phyloP scores from a whole-genome alignment of 2,113 vertebrate genomes.

The Stercorarius parasiticus region DNA sequence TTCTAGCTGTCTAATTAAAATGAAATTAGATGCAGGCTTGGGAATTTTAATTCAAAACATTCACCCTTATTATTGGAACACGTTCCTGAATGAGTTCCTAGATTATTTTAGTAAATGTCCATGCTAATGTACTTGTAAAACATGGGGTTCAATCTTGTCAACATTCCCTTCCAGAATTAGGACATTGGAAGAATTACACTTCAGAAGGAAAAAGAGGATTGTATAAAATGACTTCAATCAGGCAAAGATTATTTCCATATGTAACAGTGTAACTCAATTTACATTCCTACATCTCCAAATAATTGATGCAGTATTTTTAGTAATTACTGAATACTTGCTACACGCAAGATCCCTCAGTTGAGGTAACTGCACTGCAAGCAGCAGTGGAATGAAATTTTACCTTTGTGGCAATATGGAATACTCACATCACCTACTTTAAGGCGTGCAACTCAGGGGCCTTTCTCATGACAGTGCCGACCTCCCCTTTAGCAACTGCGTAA shows the following conservation, averaged over 20 bases:
- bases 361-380: background rate
- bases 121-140: conserved; percentile 1
- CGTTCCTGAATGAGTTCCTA: background rate
- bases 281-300: background rate
- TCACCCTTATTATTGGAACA: background rate
- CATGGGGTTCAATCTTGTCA: background rate
- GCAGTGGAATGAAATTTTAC: background rate
- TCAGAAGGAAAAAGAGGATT: background rate
- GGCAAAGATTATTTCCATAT: background rate
- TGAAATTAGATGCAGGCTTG: background rate
- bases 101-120: background rate
- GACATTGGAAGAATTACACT: background rate
- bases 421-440: background rate
- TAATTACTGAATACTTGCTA: background rate
- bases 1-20: conserved; percentile 17
- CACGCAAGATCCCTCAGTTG: background rate
- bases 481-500: background rate
- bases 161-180: background rate
- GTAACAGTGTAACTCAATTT: background rate
- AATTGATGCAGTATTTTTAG: background rate
- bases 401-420: background rate
- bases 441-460: background rate
- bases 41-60: conserved; percentile 49
- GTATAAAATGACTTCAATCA: background rate
- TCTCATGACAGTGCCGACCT: background rate